phyloP scores from a whole-genome alignment of 2,113 vertebrate species.

The Merops nubicus region DNA sequence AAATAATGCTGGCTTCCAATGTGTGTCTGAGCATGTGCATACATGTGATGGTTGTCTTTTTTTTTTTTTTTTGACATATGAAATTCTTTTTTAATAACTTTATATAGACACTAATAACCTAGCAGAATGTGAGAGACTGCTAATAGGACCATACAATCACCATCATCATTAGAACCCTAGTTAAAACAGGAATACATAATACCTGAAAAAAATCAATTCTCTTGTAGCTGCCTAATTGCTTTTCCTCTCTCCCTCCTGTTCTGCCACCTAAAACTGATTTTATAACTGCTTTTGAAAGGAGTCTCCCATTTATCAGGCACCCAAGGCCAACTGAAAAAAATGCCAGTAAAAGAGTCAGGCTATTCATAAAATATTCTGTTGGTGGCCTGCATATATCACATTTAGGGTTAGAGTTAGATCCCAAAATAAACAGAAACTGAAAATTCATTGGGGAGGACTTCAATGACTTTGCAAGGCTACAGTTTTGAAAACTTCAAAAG shows the following conservation, averaged over 20 bases:
- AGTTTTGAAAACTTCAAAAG: neutral
- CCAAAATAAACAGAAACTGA: neutral
- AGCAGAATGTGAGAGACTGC: neutral
- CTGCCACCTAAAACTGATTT: neutral
- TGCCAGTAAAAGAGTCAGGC: neutral
- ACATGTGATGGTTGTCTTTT: too few species aligned
- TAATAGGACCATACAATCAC: neutral
- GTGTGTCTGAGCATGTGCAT: neutral
- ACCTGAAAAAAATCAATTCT: neutral
- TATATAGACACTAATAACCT: neutral
- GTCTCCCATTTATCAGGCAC: neutral
- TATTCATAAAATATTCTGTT: neutral
- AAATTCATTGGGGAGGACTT: neutral
- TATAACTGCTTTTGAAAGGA: neutral
- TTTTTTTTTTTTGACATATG: neutral
- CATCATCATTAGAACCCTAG: neutral
- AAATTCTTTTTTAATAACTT: neutral
- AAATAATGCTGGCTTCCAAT: neutral
- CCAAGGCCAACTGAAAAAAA: neutral
- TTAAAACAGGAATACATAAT: neutral
- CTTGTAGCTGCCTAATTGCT: neutral
- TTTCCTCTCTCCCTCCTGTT: neutral
- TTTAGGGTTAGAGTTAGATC: neutral
- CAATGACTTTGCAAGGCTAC: constrained; percentile 23
- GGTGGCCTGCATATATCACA: neutral